Evolutionary conservation across 1,140 invertebrate genomes (phyloP).

Genomic region (Cotesia chilonis): DNA sequence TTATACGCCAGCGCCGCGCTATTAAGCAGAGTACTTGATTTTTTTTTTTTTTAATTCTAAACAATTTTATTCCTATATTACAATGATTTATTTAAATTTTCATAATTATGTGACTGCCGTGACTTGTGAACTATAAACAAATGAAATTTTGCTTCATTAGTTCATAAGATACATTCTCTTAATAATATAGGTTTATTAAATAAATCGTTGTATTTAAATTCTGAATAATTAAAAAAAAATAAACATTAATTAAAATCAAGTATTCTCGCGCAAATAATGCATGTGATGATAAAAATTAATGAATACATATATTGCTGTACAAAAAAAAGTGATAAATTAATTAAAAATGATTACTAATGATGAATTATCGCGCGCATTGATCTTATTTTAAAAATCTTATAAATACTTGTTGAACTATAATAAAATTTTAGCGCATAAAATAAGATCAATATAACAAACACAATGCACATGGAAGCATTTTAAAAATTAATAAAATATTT

Average conservation of each 20-base stretch:
- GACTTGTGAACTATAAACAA: too few species aligned
- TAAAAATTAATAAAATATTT: not conserved
- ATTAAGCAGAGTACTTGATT: constrained; percentile 58
- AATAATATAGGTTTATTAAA: too few species aligned
- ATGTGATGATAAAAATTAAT: constrained; percentile 27
- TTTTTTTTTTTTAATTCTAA: constrained; percentile 25
- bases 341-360: constrained; percentile 40
- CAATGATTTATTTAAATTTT: too few species aligned
- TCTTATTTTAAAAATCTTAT: constrained; percentile 42
- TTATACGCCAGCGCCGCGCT: constrained; percentile 57
- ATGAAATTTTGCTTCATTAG: too few species aligned
- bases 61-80: too few species aligned
- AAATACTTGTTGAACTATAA: constrained; percentile 1
- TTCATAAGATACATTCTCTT: too few species aligned
- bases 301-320: constrained; percentile 34
- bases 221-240: constrained; percentile 18
- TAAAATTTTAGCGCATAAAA: constrained; percentile 30
- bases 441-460: constrained; percentile 43
- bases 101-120: too few species aligned
- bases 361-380: constrained; percentile 49
- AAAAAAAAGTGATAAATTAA: constrained; percentile 31
- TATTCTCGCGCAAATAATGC: constrained; percentile 57
- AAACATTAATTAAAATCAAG: constrained; percentile 47
- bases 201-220: not conserved
- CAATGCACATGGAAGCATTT: constrained; percentile 23